These are phyloP conservation scores for Heliornis fulica DNA, from an alignment of 2,113 vertebrate species.

Conservation along the genomic window DNA sequence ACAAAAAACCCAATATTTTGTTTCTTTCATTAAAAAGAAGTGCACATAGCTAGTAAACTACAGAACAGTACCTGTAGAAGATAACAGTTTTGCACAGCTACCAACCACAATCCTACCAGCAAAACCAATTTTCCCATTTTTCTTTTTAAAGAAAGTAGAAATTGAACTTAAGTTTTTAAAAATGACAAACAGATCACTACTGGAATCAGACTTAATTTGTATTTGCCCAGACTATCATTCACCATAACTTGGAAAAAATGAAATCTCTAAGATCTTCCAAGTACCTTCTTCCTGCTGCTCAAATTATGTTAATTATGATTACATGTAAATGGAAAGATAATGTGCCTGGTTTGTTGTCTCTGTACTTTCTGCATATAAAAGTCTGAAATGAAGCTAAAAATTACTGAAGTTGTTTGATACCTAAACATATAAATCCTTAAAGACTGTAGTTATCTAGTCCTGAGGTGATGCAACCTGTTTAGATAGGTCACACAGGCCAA, in stretches of 20 bases:
- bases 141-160: neutral
- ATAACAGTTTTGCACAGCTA: neutral
- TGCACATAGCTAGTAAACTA: neutral
- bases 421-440: neutral
- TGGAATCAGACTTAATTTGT: neutral
- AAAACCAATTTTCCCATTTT: neutral
- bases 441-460: neutral
- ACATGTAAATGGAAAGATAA: neutral
- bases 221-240: neutral
- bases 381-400: neutral
- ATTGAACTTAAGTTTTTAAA: neutral
- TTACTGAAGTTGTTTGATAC: neutral
- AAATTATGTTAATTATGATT: neutral
- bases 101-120: neutral
- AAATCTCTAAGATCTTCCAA: neutral
- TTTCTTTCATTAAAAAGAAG: neutral
- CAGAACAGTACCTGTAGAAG: neutral
- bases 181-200: neutral
- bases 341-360: neutral
- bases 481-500: neutral
- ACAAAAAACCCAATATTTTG: neutral
- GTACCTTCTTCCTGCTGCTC: neutral
- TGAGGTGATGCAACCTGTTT: neutral
- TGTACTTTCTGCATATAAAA: neutral
- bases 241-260: neutral